Evolutionary conservation across 2,797 vertebrate species (phyloP).

Genomic region (Scolopax rusticola): DNA sequence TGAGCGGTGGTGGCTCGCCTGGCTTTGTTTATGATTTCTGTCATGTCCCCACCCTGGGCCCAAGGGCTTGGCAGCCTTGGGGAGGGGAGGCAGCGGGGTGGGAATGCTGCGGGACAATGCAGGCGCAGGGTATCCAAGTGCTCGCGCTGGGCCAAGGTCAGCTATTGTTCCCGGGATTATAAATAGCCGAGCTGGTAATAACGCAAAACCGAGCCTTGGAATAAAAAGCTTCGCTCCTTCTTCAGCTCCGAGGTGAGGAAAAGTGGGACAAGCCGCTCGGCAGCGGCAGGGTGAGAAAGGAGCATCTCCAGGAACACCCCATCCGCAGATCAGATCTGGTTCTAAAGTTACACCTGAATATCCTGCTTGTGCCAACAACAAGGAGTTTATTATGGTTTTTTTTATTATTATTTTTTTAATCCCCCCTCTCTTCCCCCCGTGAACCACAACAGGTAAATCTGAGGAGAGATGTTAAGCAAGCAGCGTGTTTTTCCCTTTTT

Average conservation of each 20-base stretch:
- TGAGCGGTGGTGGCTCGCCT: neutral
- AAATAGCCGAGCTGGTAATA: conserved; percentile 55
- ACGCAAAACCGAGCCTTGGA: neutral
- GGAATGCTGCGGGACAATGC: conserved; percentile 61
- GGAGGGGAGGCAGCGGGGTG: conserved; percentile 40
- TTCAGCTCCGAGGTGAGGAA: neutral
- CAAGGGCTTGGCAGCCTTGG: conserved; percentile 44
- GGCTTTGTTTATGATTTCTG: conserved; percentile 43
- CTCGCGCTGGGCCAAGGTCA: conserved; percentile 68
- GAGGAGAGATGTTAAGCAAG: neutral
- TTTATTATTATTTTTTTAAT: too few species aligned
- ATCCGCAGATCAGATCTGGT: neutral
- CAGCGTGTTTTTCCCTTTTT: neutral
- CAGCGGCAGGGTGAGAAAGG: neutral
- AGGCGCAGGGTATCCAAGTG: conserved; percentile 35
- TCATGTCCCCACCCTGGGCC: conserved; percentile 43
- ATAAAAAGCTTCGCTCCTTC: neutral
- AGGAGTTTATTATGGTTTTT: neutral
- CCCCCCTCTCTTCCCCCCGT: neutral
- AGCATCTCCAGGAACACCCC: neutral
- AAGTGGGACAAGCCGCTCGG: neutral
- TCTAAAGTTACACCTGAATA: neutral
- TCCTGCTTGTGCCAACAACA: neutral
- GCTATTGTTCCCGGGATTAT: conserved; percentile 72
- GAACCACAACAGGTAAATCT: neutral